Percentiles rank a stretch among this genome's conserved stretches.
phyloP scores from a whole-genome alignment of 2,113 vertebrate genomes.

The Aphelocoma coerulescens region DNA sequence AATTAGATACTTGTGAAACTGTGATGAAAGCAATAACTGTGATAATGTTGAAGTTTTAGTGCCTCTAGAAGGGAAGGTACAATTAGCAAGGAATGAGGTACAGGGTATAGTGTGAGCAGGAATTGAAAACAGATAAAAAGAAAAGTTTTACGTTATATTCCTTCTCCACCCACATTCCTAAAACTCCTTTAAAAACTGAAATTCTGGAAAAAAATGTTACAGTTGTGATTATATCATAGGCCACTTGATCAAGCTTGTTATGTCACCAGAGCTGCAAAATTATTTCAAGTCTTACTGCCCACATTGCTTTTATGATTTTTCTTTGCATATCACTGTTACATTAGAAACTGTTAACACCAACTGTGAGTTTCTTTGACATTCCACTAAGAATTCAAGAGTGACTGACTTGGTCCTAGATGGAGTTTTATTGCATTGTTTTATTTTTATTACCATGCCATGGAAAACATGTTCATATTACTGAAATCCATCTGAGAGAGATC shows the following conservation, averaged over 20 bases:
- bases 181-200: background rate
- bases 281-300: background rate
- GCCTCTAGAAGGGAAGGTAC: background rate
- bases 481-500: conserved; percentile 68
- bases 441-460: conserved; percentile 56
- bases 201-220: background rate
- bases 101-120: background rate
- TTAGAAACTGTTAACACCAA: background rate
- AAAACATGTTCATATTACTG: conserved; percentile 51
- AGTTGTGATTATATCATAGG: background rate
- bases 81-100: background rate
- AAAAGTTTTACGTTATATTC: background rate
- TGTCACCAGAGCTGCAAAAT: background rate
- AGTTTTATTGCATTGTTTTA: conserved; percentile 50
- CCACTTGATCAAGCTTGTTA: background rate
- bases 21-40: background rate
- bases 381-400: background rate
- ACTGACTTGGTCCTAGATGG: background rate
- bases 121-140: background rate
- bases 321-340: background rate
- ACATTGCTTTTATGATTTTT: background rate
- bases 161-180: background rate
- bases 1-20: background rate
- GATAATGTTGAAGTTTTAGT: background rate
- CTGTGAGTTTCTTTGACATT: background rate